Evolutionary conservation across 2,113 vertebrate genomes (phyloP).

Genomic region (Leucoraja erinaceus): DNA sequence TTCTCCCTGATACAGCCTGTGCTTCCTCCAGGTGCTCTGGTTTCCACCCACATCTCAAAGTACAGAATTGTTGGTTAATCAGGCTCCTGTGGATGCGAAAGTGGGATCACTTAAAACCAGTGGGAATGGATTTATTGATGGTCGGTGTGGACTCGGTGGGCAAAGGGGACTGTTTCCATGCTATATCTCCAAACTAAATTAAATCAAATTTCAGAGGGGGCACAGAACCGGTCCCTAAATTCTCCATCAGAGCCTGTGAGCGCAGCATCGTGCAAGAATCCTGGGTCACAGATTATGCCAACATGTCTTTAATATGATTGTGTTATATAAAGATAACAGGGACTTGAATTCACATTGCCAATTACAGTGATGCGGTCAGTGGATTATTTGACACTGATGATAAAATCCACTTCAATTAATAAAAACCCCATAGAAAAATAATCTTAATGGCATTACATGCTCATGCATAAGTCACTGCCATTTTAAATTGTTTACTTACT

Average conservation of each 20-base stretch:
- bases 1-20: no score
- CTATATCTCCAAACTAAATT: no score
- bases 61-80: no score
- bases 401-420: constrained; percentile 9
- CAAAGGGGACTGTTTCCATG: no score
- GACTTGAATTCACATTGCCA: neutral
- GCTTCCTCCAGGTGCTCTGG: no score
- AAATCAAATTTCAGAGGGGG: no score
- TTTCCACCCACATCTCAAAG: no score
- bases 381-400: neutral
- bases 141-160: no score
- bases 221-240: no score
- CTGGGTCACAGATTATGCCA: neutral
- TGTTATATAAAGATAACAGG: neutral
- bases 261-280: neutral
- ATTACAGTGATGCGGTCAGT: neutral
- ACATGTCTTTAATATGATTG: neutral
- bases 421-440: neutral
- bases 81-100: no score
- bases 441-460: neutral
- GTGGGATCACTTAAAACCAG: no score
- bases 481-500: neutral
- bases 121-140: no score
- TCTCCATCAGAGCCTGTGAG: neutral
- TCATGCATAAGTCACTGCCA: neutral